Conservation (phyloP, 92 coral and sea anemone species). For the Umimayanthus kanabou region DNA sequence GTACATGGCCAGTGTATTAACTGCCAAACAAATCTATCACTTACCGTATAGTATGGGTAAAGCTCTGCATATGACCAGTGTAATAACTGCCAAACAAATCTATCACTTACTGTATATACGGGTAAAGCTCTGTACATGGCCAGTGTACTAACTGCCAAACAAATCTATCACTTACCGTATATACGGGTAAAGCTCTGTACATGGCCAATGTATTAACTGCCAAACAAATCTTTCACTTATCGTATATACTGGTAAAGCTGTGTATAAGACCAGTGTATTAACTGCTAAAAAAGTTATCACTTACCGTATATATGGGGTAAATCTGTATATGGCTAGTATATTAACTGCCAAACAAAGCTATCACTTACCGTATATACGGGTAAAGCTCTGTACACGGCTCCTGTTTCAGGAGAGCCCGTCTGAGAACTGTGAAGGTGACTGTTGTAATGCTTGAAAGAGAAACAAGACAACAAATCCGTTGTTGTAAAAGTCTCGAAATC, state of each 20-base stretch:
- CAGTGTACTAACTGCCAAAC: background rate
- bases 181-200: constrained; percentile 23
- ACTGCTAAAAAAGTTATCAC: too few species aligned
- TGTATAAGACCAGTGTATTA: background rate
- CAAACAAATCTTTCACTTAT: too few species aligned
- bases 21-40: constrained; percentile 10
- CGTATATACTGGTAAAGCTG: too few species aligned
- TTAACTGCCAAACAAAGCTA: background rate
- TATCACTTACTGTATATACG: too few species aligned
- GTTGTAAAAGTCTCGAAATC: too few species aligned
- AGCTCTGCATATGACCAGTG: constrained; percentile 79
- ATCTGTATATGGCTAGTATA: constrained; percentile 24
- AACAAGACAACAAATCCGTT: too few species aligned
- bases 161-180: constrained; percentile 58
- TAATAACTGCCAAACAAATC: too few species aligned
- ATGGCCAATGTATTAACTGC: background rate
- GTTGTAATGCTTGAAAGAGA: constrained; percentile 78
- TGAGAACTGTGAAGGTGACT: constrained; percentile 87
- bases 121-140: constrained; percentile 39
- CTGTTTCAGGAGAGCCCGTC: constrained; percentile 86
- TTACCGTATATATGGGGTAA: too few species aligned
- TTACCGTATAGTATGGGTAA: constrained; percentile 88
- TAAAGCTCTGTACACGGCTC: constrained; percentile 92
- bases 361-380: constrained; percentile 87
- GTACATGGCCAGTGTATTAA: constrained; percentile 37